Base-by-base conservation (phyloP, 2,797 vertebrate species). In the Tenualosa thibaudeaui region DNA sequence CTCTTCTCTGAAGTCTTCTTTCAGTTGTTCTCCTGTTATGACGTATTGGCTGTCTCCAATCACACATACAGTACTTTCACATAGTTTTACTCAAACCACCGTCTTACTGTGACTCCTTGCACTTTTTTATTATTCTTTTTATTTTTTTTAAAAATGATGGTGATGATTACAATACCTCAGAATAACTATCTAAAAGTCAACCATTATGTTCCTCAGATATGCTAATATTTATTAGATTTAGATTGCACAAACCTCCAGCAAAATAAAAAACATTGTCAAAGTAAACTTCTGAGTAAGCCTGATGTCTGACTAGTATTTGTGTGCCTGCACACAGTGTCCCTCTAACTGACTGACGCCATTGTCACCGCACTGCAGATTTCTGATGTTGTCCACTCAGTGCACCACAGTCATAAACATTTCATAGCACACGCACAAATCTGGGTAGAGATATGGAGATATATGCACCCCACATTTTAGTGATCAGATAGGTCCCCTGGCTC, bases 321-420 rank as follows among this genome's bases (percentile, higher is more conserved):
- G 65, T 71, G 65, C 65, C 26, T 13, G 65, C 65, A 71, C 65
- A 71, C 65, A 71, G 17, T 71, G 31, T 71, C 26, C 65, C 9
- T 71, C 65, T 71, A 7, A 46, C 7, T 46, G 26, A 31, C n/a
- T 31, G 31, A 65, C 26, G 31, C 56, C 56, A 58, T 6, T 22
- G 22, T n/a, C 56, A 22, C 0, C 5, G 7, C 46, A 46, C 46
- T 46, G 56, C 56, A 58, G 56, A 71, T 31, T 40, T 13, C 65
- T 13, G 31, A 17, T 10, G 10, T 4, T 71, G 65, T 71, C 65
- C 13, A 26, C 9, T 10, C 65, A 71, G 65, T 19, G 6, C 56
- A 37, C 10, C 10, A 1, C n/a, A 5, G 26, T 13, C 26, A 71
- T 13, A 65, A 24, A 65, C n/a, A 65, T 24, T 10, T 26, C 60